A percentile compares a stretch with the other conserved stretches of the same genome.
These are phyloP conservation scores for Limnephilus lunatus DNA, from an alignment of 2,888 invertebrate species.

Conservation along the genomic window DNA sequence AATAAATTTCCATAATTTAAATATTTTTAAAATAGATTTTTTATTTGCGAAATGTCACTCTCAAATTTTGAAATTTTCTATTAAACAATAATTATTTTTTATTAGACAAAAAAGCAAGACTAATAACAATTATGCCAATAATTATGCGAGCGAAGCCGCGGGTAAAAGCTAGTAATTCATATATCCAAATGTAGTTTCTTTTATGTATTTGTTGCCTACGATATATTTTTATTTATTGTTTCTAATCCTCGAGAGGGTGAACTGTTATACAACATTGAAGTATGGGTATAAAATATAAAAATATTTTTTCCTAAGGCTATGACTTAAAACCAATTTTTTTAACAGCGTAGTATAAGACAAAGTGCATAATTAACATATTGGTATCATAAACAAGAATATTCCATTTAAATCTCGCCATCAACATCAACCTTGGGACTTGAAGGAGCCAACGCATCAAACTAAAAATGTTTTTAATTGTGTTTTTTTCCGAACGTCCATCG, in stretches of 20 bases:
- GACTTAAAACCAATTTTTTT: not conserved
- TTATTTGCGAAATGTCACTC: too few species aligned
- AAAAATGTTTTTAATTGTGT: constrained; percentile 16
- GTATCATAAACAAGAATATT: not conserved
- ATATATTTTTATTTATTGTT: too few species aligned
- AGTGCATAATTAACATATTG: not conserved
- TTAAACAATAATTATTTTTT: too few species aligned
- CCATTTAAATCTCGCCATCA: not conserved
- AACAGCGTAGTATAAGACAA: not conserved
- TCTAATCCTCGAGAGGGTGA: not conserved
- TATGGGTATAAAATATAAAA: not conserved
- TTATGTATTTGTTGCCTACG: too few species aligned
- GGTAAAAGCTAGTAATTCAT: too few species aligned
- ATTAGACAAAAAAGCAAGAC: too few species aligned
- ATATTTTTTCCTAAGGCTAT: not conserved
- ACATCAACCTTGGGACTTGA: not conserved
- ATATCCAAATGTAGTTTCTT: too few species aligned
- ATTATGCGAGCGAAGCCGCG: too few species aligned
- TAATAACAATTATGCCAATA: too few species aligned
- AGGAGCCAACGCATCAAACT: constrained; percentile 1
- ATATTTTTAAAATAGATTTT: too few species aligned
- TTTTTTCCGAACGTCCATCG: not conserved
- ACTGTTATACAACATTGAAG: not conserved
- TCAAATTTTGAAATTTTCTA: too few species aligned
- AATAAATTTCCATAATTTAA: too few species aligned